phyloP scores from a whole-genome alignment of 2,113 vertebrate genomes.

The Thermophis baileyi region DNA sequence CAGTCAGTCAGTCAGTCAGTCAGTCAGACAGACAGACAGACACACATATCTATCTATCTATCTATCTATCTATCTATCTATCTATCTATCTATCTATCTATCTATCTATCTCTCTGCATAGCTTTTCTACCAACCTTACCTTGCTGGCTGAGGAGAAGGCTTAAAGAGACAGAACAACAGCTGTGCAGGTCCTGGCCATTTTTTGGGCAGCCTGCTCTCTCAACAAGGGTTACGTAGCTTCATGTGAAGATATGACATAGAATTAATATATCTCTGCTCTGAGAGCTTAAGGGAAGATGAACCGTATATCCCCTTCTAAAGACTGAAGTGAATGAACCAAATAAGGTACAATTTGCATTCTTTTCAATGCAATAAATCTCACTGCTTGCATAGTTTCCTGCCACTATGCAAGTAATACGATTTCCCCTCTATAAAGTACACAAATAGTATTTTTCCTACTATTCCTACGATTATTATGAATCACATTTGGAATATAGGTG shows the following conservation, averaged over 20 bases:
- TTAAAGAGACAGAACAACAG: neutral
- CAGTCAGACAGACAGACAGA: neutral
- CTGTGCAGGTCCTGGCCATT: too few species aligned
- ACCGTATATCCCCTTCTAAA: neutral
- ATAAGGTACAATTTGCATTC: conserved; percentile 4
- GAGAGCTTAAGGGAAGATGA: neutral
- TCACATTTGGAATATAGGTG: conserved; percentile 50
- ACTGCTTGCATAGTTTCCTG: conserved; percentile 56
- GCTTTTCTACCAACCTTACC: neutral
- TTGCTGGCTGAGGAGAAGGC: neutral
- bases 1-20: neutral
- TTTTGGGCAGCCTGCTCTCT: too few species aligned
- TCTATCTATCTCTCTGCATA: too few species aligned
- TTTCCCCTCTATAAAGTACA: neutral
- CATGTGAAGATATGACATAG: neutral
- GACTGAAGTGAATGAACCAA: neutral
- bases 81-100: too few species aligned
- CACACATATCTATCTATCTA: too few species aligned
- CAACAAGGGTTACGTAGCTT: neutral
- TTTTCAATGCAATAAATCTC: conserved; percentile 49
- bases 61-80: too few species aligned
- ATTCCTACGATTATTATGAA: conserved; percentile 32
- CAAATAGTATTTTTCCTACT: conserved; percentile 40
- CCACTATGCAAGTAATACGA: conserved; percentile 16
- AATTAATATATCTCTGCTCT: neutral